Evolutionary conservation across 2,888 invertebrate genomes (phyloP).

Genomic region (Andrena hattorfiana): DNA sequence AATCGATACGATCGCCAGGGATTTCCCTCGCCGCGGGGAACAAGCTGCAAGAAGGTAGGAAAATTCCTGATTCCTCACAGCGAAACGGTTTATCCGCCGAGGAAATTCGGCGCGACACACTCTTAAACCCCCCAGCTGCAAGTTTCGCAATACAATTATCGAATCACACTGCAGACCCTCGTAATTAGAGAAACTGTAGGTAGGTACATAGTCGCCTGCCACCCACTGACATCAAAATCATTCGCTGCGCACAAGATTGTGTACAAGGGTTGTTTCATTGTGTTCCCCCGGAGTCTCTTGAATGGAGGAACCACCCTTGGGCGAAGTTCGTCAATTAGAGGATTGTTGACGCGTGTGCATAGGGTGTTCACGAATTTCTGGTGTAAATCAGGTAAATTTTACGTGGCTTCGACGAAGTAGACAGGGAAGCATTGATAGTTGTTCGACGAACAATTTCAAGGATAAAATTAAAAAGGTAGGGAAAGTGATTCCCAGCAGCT

Average conservation of each 20-base stretch:
- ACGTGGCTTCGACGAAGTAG: neutral
- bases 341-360: neutral
- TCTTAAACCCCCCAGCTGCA: too few species aligned
- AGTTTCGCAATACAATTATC: too few species aligned
- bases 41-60: neutral
- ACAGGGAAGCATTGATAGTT: neutral
- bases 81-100: neutral
- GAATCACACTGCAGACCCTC: too few species aligned
- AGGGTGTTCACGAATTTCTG: neutral
- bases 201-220: too few species aligned
- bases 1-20: constrained; percentile 53
- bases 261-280: constrained; percentile 8
- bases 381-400: neutral
- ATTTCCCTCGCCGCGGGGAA: constrained; percentile 9
- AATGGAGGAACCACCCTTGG: constrained; percentile 32
- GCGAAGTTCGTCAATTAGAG: constrained; percentile 31
- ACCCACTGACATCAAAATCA: too few species aligned
- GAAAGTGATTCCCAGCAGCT: neutral
- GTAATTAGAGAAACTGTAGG: too few species aligned
- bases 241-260: neutral
- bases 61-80: constrained; percentile 8
- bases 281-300: neutral
- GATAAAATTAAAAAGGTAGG: neutral
- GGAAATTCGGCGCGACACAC: neutral
- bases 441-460: neutral